These are phyloP conservation scores for Turnix velox DNA, from an alignment of 2,113 vertebrate species.

Conservation along the genomic window DNA sequence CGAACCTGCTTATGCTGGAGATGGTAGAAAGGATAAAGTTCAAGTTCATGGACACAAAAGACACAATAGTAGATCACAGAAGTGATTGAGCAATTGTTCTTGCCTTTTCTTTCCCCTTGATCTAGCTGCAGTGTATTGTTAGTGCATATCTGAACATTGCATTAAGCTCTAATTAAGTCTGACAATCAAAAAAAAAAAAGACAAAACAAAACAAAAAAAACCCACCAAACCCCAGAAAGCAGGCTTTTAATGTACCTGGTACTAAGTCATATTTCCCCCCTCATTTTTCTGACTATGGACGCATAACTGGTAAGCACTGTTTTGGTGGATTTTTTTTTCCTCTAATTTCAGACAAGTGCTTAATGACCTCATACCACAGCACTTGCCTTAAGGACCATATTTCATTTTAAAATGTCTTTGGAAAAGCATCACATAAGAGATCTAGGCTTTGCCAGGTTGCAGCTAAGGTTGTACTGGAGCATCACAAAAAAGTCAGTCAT, in stretches of 20 bases:
- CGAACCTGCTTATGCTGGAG: conserved; percentile 78
- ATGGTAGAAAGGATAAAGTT: conserved; percentile 85
- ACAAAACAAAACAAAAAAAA: no score
- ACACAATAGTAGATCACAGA: conserved; percentile 81
- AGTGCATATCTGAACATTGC: conserved; percentile 37
- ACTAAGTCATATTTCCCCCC: conserved; percentile 13
- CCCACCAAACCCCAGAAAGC: no score
- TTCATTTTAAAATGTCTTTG: neutral
- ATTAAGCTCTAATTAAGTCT: conserved; percentile 68
- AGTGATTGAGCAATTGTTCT: neutral
- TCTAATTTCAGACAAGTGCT: conserved; percentile 21
- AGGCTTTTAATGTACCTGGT: neutral
- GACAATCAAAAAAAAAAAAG: conserved; percentile 45
- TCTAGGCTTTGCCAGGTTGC: neutral
- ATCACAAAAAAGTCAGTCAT: neutral
- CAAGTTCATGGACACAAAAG: conserved; percentile 85
- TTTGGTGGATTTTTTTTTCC: neutral
- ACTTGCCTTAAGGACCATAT: neutral
- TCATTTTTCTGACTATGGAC: conserved; percentile 26
- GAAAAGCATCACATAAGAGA: neutral
- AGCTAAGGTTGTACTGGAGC: neutral
- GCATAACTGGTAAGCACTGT: neutral
- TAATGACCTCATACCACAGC: conserved; percentile 1
- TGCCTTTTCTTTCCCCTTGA: conserved; percentile 48
- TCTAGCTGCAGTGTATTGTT: conserved; percentile 37